A percentile compares a stretch with the other conserved stretches of the same genome.
phyloP scores from a whole-genome alignment of 2,888 invertebrate species.

The Drosophila ezoana region DNA sequence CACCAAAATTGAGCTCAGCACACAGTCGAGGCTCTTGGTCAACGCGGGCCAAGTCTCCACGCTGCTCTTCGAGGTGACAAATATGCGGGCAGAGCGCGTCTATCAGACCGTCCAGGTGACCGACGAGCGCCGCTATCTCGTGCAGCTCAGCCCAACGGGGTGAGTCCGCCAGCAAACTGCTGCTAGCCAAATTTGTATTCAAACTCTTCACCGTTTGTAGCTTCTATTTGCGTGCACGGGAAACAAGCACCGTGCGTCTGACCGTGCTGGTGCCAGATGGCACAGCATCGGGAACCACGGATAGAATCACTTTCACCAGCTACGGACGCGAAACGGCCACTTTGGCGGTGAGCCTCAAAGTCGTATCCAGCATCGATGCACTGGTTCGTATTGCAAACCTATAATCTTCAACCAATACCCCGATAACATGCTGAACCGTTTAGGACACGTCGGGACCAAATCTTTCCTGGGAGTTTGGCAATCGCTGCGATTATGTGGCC shows the following conservation, averaged over 20 bases:
- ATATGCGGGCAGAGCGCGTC: slow-evolving; percentile 87
- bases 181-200: not conserved
- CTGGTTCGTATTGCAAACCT: slow-evolving; percentile 68
- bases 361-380: slow-evolving; percentile 79
- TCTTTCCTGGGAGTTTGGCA: slow-evolving; percentile 88
- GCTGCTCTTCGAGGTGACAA: slow-evolving; percentile 90
- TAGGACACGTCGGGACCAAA: slow-evolving; percentile 87
- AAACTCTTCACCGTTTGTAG: slow-evolving; percentile 41
- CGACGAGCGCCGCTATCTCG: slow-evolving; percentile 87
- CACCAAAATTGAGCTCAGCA: slow-evolving; percentile 85
- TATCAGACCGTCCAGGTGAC: slow-evolving; percentile 87
- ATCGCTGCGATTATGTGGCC: slow-evolving; percentile 86
- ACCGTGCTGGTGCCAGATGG: slow-evolving; percentile 85
- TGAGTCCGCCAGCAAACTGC: slow-evolving; percentile 19
- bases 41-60: slow-evolving; percentile 82
- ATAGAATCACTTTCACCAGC: slow-evolving; percentile 88
- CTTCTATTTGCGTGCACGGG: slow-evolving; percentile 79
- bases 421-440: not conserved
- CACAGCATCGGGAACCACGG: slow-evolving; percentile 86
- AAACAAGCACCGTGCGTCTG: slow-evolving; percentile 87
- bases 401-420: fast-evolving
- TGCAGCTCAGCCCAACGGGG: slow-evolving; percentile 86
- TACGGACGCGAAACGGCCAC: slow-evolving; percentile 83
- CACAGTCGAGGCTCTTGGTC: slow-evolving; percentile 85
- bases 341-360: slow-evolving; percentile 85